Percentiles rank a stretch among this genome's conserved stretches.
Conservation (phyloP, 2,888 invertebrate genomes). For the Pogonocherus hispidulus region DNA sequence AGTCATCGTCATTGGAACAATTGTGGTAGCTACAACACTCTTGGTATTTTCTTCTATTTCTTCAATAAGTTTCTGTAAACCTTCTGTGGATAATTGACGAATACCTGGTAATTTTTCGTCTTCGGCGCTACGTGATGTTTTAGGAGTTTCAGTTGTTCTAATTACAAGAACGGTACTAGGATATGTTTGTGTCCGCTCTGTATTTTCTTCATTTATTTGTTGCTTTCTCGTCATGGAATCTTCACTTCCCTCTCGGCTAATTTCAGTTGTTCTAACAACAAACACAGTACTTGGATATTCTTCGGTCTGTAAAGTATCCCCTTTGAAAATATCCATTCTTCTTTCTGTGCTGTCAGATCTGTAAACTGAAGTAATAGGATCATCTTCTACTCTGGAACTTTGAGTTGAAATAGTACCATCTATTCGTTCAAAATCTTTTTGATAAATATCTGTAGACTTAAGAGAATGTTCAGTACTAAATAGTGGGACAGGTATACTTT, state of each 20-base stretch:
- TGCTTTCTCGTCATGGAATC: not conserved
- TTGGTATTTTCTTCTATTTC: constrained; percentile 16
- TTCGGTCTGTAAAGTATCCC: not conserved
- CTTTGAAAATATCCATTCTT: not conserved
- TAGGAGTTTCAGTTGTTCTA: not conserved
- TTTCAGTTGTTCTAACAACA: not conserved
- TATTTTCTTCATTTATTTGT: not conserved
- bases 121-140: not conserved
- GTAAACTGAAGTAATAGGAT: not conserved
- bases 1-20: not conserved
- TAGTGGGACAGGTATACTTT: not conserved
- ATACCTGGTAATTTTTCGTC: not conserved
- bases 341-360: not conserved
- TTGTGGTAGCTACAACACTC: constrained; percentile 2
- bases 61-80: constrained; percentile 6
- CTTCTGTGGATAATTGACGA: not conserved
- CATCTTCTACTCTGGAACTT: not conserved
- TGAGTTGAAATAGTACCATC: not conserved
- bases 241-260: not conserved
- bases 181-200: not conserved
- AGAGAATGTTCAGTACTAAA: constrained; percentile 17
- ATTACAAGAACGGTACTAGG: not conserved
- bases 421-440: not conserved
- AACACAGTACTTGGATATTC: not conserved
- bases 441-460: not conserved